A percentile compares a stretch with the other conserved stretches of the same genome.
These are phyloP conservation scores for Drosophila sp. DNA, from an alignment of 1,140 invertebrate species.

Conservation along the genomic window DNA sequence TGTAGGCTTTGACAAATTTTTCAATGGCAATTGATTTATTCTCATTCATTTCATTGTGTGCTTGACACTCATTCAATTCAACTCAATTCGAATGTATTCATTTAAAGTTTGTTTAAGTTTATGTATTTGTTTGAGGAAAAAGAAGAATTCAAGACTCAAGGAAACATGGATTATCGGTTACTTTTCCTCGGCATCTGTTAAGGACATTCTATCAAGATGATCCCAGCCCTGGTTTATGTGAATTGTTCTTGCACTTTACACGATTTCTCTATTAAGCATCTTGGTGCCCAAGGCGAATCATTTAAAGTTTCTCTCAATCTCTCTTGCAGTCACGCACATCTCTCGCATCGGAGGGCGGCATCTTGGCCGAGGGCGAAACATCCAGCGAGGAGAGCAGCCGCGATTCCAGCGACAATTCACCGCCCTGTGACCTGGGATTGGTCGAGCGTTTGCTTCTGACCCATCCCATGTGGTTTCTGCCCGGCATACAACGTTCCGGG, in stretches of 20 bases:
- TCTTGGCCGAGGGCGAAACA: constrained; percentile 82
- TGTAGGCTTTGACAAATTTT: too few relatives aligned
- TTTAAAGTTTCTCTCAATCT: constrained; percentile 2
- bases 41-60: too few relatives aligned
- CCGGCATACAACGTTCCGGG: constrained; percentile 95
- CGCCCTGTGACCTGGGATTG: constrained; percentile 91
- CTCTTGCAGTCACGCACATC: constrained; percentile 81
- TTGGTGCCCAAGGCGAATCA: background rate
- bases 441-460: constrained; percentile 94
- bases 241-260: background rate
- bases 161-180: too few relatives aligned
- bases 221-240: too few relatives aligned
- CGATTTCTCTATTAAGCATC: background rate
- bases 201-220: too few relatives aligned
- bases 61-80: too few relatives aligned
- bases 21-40: too few relatives aligned
- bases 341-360: constrained; percentile 82
- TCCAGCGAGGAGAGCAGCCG: constrained; percentile 80
- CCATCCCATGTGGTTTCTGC: constrained; percentile 97
- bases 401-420: constrained; percentile 76
- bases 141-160: too few relatives aligned
- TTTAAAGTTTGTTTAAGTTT: too few relatives aligned
- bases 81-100: too few relatives aligned
- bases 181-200: too few relatives aligned
- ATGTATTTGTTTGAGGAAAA: too few relatives aligned